Conservation (phyloP, 2,113 vertebrate genomes). For the Thymallus thymallus region DNA sequence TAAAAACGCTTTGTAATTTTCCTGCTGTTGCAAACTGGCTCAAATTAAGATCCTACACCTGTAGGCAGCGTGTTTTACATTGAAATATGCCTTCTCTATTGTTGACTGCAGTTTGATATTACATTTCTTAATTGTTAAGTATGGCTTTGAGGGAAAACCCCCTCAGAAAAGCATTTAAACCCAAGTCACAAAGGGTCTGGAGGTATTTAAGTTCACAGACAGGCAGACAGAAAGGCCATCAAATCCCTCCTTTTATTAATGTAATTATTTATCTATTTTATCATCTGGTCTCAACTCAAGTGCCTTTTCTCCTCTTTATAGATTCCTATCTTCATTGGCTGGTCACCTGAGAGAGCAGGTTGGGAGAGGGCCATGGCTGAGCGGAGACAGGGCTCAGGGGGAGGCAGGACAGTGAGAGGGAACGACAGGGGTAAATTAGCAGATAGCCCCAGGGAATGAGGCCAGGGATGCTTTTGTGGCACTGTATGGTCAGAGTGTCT, state of each 20-base stretch:
- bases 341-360: slow-evolving; percentile 14
- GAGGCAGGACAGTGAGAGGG: background rate
- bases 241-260: slow-evolving; percentile 30
- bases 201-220: slow-evolving; percentile 9
- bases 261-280: slow-evolving; percentile 21
- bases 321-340: slow-evolving; percentile 9
- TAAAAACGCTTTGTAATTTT: too few relatives aligned
- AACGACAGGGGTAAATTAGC: background rate
- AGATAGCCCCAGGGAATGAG: background rate
- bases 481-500: slow-evolving; percentile 10
- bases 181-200: too few relatives aligned
- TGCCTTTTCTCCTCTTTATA: background rate
- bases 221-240: slow-evolving; percentile 17
- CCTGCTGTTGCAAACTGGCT: too few relatives aligned
- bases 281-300: background rate
- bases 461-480: background rate
- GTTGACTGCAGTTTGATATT: too few relatives aligned
- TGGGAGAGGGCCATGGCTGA: too few relatives aligned
- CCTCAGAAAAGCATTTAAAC: slow-evolving; percentile 35
- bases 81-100: too few relatives aligned
- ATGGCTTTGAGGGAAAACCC: slow-evolving; percentile 34
- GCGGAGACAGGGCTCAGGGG: background rate
- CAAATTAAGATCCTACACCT: too few relatives aligned
- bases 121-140: slow-evolving; percentile 9
- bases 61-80: too few relatives aligned